A percentile compares a stretch with the other conserved stretches of the same genome.
Conservation (phyloP, 2,888 invertebrate genomes). For the Mesodorylaimus sp. region DNA sequence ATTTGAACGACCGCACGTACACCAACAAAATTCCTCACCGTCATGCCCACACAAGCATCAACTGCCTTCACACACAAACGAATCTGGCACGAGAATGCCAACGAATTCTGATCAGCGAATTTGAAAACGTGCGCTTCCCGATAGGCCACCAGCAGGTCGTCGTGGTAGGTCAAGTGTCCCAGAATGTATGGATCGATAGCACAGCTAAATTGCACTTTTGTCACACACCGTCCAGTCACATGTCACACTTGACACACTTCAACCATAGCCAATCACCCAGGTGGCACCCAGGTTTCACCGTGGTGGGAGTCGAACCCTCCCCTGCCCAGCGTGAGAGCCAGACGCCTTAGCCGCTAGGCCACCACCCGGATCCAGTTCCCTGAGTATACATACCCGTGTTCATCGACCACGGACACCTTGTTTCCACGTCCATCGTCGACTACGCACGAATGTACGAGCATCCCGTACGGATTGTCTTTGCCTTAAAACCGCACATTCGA, state of each 20-base stretch:
- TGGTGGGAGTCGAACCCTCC: no score
- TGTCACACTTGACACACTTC: neutral
- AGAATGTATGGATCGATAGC: slow-evolving; percentile 9
- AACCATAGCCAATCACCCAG: no score
- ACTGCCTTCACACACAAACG: slow-evolving; percentile 6
- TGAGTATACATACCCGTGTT: neutral
- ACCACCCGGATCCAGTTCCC: neutral
- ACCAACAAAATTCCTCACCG: neutral
- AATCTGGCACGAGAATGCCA: slow-evolving; percentile 6
- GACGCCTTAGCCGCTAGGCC: no score
- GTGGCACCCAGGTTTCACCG: no score
- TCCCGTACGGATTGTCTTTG: neutral
- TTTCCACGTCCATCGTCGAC: slow-evolving; percentile 3
- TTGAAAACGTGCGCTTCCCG: slow-evolving; percentile 10
- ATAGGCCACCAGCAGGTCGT: neutral
- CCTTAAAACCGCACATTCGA: neutral
- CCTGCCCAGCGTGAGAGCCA: no score
- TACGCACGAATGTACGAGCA: slow-evolving; percentile 5
- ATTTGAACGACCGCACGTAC: neutral
- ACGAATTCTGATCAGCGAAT: slow-evolving; percentile 4
- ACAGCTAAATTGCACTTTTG: slow-evolving; percentile 3
- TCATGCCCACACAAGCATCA: slow-evolving; percentile 8
- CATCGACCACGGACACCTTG: neutral
- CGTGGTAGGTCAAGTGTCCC: slow-evolving; percentile 1
- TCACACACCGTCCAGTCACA: neutral